A percentile compares a stretch with the other conserved stretches of the same genome.
Evolutionary conservation across 2,797 vertebrate genomes (phyloP).

Genomic region (Adrianichthys oophorus): DNA sequence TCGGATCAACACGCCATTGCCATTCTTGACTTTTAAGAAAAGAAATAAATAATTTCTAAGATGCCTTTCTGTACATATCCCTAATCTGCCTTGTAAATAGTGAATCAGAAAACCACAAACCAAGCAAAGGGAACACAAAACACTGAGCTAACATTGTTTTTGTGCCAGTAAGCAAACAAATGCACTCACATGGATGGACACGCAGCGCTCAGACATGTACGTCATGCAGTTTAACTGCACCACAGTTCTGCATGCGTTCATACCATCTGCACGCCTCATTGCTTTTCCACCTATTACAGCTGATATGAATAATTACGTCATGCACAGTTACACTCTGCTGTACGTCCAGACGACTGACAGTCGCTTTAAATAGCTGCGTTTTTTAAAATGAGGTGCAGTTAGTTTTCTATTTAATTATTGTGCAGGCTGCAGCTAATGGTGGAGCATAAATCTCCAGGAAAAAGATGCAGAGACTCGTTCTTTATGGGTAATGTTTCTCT

Average conservation of each 20-base stretch:
- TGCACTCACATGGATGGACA: not conserved
- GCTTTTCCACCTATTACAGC: slow-evolving; percentile 22
- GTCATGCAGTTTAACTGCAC: slow-evolving; percentile 2
- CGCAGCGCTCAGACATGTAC: not conserved
- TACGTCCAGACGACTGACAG: not conserved
- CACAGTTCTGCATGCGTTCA: slow-evolving; percentile 3
- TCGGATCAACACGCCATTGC: not conserved
- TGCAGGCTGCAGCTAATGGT: too few species aligned
- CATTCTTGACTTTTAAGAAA: not conserved
- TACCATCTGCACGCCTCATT: slow-evolving; percentile 3
- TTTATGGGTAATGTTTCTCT: not conserved
- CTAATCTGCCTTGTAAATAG: not conserved
- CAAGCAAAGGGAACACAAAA: not conserved
- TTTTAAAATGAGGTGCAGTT: not conserved
- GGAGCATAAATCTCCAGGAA: too few species aligned
- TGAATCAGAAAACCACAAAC: not conserved
- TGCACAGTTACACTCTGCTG: slow-evolving; percentile 4
- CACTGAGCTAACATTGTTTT: not conserved
- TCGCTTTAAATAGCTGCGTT: not conserved
- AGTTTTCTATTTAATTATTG: not conserved
- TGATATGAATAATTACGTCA: slow-evolving; percentile 15
- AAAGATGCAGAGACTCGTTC: too few species aligned
- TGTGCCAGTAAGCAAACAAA: slow-evolving; percentile 1
- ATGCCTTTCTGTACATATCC: not conserved
- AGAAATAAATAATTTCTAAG: not conserved